Conservation (phyloP, 2,888 invertebrate species). For the Ennomos fuscantarius region DNA sequence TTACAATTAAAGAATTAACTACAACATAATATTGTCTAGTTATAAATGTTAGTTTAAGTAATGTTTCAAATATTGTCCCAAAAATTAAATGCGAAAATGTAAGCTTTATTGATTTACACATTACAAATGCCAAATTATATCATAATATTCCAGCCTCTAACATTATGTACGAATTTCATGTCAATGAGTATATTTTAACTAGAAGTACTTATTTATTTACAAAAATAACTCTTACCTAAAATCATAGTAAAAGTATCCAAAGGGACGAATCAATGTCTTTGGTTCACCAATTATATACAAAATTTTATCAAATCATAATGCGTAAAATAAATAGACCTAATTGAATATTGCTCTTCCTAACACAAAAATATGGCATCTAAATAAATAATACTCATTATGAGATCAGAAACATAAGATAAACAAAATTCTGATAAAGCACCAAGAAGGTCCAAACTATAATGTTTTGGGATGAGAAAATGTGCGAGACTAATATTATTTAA, state of each 20-base stretch:
- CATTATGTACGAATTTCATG: constrained; percentile 60
- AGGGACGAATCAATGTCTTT: constrained; percentile 74
- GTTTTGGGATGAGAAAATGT: constrained; percentile 19
- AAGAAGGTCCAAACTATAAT: constrained; percentile 55
- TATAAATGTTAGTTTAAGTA: constrained; percentile 10
- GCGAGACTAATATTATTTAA: constrained; percentile 19
- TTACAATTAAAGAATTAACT: constrained; percentile 47
- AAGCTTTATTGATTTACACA: constrained; percentile 41
- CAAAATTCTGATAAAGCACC: constrained; percentile 69
- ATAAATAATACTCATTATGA: constrained; percentile 84
- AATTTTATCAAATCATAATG: constrained; percentile 55
- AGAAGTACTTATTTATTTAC: constrained; percentile 53
- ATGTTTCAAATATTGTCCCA: constrained; percentile 11
- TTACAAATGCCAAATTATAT: constrained; percentile 67
- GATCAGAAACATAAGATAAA: constrained; percentile 79
- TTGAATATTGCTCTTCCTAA: constrained; percentile 69
- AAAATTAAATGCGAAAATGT: constrained; percentile 26
- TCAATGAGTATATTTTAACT: constrained; percentile 57
- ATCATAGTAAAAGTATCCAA: constrained; percentile 61
- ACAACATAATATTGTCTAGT: constrained; percentile 45
- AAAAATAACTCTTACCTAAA: constrained; percentile 49
- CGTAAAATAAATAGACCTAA: constrained; percentile 67
- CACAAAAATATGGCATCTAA: constrained; percentile 81
- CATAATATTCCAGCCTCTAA: constrained; percentile 53
- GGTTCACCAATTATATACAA: constrained; percentile 78